Conservation (phyloP, 1,140 invertebrate genomes). For the Sitophilus oryzae region DNA sequence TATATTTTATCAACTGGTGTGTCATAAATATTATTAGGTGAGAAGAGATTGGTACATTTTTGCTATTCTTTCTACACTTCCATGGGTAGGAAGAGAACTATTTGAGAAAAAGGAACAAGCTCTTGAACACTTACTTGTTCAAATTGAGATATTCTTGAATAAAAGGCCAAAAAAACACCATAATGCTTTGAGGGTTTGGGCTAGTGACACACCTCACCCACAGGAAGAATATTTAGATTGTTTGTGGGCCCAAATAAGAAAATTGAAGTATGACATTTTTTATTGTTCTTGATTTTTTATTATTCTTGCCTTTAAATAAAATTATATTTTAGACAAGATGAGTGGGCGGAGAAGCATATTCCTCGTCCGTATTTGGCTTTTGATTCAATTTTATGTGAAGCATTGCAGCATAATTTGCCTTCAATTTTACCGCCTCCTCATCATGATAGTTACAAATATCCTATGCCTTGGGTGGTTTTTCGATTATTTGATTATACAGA, state of each 20-base stretch:
- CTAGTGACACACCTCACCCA: constrained; percentile 83
- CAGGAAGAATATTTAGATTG: constrained; percentile 99
- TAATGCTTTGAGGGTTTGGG: constrained; percentile 88
- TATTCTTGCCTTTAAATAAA: background rate
- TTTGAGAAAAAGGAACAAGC: constrained; percentile 96
- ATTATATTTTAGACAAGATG: constrained; percentile 61
- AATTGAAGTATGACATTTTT: constrained; percentile 74
- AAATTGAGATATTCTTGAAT: constrained; percentile 93
- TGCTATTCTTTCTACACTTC: constrained; percentile 87
- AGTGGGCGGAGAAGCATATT: constrained; percentile 97
- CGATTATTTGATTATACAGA: constrained; percentile 98
- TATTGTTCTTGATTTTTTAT: background rate
- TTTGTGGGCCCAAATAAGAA: constrained; percentile 92
- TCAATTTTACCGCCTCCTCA: constrained; percentile 83
- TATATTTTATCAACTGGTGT: constrained; percentile 44
- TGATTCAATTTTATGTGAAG: constrained; percentile 91
- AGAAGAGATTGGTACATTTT: constrained; percentile 95
- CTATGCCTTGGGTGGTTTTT: constrained; percentile 85
- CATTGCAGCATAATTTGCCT: constrained; percentile 91
- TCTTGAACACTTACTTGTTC: constrained; percentile 82
- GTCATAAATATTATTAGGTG: constrained; percentile 49
- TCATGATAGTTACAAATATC: constrained; percentile 81
- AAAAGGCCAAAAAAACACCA: constrained; percentile 90
- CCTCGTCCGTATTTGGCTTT: constrained; percentile 91
- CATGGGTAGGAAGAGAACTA: constrained; percentile 93